Base-by-base conservation (phyloP, 2,113 vertebrate species). In the Tragelaphus scriptus region DNA sequence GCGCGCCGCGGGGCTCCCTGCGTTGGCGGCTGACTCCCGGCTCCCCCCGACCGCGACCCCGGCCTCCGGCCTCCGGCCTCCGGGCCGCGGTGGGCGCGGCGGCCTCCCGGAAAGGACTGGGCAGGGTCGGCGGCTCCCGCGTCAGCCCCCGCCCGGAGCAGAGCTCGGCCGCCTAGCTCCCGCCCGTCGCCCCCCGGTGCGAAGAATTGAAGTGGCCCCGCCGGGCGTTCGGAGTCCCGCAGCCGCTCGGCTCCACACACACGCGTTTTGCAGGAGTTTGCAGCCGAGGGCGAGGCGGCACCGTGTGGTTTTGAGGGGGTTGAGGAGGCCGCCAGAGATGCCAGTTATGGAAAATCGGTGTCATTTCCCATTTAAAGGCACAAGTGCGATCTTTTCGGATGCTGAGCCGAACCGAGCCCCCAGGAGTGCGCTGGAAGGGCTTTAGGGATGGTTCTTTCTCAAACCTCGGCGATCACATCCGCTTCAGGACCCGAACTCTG, bases 201-300 rank as follows among this genome's bases (percentile, higher is more conserved):
- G 19, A 1, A 26, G 65, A 44, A 19, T 6, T 12, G 71, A 59
- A 51, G 93, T 5, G 95, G 82, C 9, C 7, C 13, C 3, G 40
- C 17, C 49, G 40, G n/a, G 40, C 13, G 32, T 47, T 2, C 1
- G 19, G 91, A 65, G 95, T 30, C 86, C 85, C 12, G 75, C 12
- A 26, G 82, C 40, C 55, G 80, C 86, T 51, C 5, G 36, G 80
- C 65, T 80, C 30, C 1, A 5, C 44, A 0, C 36, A 0, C 51
- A 2, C 53, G 2, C 51, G 40, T 51, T 87, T 49, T 59, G 79
- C 95, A 3, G 96, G 97, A 96, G 96, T 97, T 98, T 53, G 92
- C 97, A 28, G 53, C 36, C 51, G 8, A 53, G 36, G 4, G 47
- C 23, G 30, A 9, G 47, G 81, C n/a, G 40, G 40, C 95, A 0